Evolutionary conservation across 2,888 invertebrate genomes (phyloP).

Genomic region (Drosophila koepferae): DNA sequence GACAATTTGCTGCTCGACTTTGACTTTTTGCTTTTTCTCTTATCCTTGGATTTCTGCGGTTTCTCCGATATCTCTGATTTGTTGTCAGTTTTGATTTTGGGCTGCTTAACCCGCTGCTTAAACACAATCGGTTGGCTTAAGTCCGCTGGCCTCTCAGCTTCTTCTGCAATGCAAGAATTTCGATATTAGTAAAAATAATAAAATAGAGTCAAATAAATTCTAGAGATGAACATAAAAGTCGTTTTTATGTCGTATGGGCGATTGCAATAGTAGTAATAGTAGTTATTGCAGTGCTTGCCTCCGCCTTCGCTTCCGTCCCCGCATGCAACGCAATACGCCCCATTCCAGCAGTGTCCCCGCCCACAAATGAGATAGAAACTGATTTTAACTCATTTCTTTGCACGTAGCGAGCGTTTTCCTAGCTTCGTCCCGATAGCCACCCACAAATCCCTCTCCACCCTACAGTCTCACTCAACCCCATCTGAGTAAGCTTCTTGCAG

Average conservation of each 20-base stretch:
- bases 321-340: slow-evolving; percentile 23
- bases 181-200: slow-evolving; percentile 13
- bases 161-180: slow-evolving; percentile 85
- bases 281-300: slow-evolving; percentile 6
- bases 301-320: slow-evolving; percentile 19
- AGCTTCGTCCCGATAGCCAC: slow-evolving; percentile 34
- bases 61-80: slow-evolving; percentile 19
- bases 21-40: slow-evolving; percentile 68
- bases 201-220: background rate
- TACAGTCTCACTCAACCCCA: slow-evolving; percentile 4
- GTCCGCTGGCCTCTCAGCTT: slow-evolving; percentile 87
- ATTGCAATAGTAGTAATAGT: slow-evolving; percentile 22
- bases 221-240: background rate
- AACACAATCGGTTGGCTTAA: slow-evolving; percentile 87
- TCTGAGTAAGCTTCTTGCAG: slow-evolving; percentile 41
- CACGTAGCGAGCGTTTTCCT: slow-evolving; percentile 45
- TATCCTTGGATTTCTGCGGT: slow-evolving; percentile 36
- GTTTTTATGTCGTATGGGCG: slow-evolving; percentile 18
- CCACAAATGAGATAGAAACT: slow-evolving; percentile 49
- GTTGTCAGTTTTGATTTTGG: slow-evolving; percentile 37
- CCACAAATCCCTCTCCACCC: background rate
- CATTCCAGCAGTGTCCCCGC: slow-evolving; percentile 8
- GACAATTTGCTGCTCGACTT: slow-evolving; percentile 84
- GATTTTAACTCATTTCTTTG: slow-evolving; percentile 45
- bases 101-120: slow-evolving; percentile 68